These are phyloP conservation scores for Phaenicophaeus curvirostris DNA, from an alignment of 2,797 vertebrate species.

Conservation along the genomic window DNA sequence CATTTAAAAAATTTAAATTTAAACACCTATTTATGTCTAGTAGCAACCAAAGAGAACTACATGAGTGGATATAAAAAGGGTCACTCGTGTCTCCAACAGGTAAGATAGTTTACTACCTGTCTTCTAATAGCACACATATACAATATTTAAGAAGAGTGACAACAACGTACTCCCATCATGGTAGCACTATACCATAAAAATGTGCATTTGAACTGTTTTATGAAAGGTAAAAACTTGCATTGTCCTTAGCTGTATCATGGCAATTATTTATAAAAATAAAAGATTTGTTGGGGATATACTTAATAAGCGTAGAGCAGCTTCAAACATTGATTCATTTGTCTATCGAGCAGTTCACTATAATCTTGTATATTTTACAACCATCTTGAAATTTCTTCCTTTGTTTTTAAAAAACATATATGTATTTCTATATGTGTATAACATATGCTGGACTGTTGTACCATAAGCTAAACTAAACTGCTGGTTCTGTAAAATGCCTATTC, in stretches of 20 bases:
- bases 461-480: neutral
- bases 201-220: neutral
- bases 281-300: neutral
- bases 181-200: neutral
- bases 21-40: neutral
- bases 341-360: neutral
- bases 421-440: neutral
- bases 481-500: constrained; percentile 3
- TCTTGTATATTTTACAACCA: neutral
- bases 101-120: neutral
- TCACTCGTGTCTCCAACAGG: neutral
- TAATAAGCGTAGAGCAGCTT: neutral
- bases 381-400: neutral
- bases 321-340: neutral
- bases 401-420: neutral
- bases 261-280: constrained; percentile 1
- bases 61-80: neutral
- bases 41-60: neutral
- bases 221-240: neutral
- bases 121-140: neutral
- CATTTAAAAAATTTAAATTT: neutral
- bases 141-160: neutral
- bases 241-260: neutral
- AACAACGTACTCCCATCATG: neutral
- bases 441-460: neutral